Evolutionary conservation across 2,888 invertebrate species (phyloP).

Genomic region (Acronicta psi): DNA sequence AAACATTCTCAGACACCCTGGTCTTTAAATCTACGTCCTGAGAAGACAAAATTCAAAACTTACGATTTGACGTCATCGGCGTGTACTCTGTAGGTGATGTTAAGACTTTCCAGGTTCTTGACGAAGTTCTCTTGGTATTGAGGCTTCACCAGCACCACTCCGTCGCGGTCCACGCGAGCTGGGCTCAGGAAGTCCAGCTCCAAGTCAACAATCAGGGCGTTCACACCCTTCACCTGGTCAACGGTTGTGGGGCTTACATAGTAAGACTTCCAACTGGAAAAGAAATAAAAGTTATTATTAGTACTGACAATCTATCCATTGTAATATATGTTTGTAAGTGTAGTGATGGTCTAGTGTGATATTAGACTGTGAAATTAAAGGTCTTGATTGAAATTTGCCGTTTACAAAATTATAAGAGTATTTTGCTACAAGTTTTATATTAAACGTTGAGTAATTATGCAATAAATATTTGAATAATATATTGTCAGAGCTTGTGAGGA

Average conservation of each 20-base stretch:
- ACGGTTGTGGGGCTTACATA: constrained; percentile 66
- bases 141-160: constrained; percentile 80
- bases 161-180: constrained; percentile 67
- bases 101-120: constrained; percentile 64
- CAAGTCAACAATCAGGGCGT: constrained; percentile 55
- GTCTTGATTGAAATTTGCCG: too few species aligned
- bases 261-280: constrained; percentile 74
- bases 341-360: too few species aligned
- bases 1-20: too few species aligned
- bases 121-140: constrained; percentile 69
- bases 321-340: too few species aligned
- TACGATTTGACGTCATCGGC: constrained; percentile 83
- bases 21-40: too few species aligned
- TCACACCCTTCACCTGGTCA: constrained; percentile 67
- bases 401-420: too few species aligned
- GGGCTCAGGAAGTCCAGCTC: constrained; percentile 70
- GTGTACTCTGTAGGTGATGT: constrained; percentile 76
- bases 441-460: too few species aligned
- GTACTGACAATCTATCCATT: too few species aligned
- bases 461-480: too few species aligned
- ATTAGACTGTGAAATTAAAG: too few species aligned
- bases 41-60: constrained; percentile 49
- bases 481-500: too few species aligned
- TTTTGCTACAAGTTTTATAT: too few species aligned
- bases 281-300: not conserved